Base-by-base conservation (phyloP, 2,888 invertebrate species). In the Mystacides longicornis region DNA sequence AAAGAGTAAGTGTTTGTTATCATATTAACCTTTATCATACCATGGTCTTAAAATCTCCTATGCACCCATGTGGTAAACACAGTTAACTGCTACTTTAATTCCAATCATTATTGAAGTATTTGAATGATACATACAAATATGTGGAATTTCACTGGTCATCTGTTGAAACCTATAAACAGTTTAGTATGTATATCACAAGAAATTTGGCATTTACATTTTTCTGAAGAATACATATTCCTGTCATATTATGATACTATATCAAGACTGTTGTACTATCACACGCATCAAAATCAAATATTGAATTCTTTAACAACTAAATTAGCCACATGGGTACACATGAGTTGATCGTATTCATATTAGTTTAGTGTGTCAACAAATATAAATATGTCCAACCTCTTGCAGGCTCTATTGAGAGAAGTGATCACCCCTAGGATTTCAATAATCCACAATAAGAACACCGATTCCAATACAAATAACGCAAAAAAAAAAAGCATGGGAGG, bases 1-100 rank as follows among this genome's bases (percentile, higher is more conserved):
- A 45, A 45, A 45, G 21, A 19, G 45, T 45, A 45, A 45, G 45
- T 45, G 3, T 20, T 45, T 20, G 37, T 37, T 37, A 37, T 37
- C 37, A n/a, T n/a, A n/a, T n/a, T n/a, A n/a, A n/a, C n/a, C n/a
- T n/a, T n/a, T n/a, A n/a, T n/a, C n/a, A n/a, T n/a, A n/a, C n/a
- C n/a, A n/a, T n/a, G n/a, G n/a, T n/a, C n/a, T n/a, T n/a, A n/a
- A n/a, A n/a, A n/a, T n/a, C n/a, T n/a, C n/a, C n/a, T n/a, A n/a
- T n/a, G n/a, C n/a, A n/a, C n/a, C n/a, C n/a, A n/a, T n/a, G n/a
- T n/a, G n/a, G n/a, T n/a, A n/a, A n/a, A n/a, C n/a, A n/a, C n/a
- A n/a, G n/a, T n/a, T n/a, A n/a, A n/a, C n/a, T n/a, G n/a, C n/a
- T n/a, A n/a, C n/a, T n/a, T n/a, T n/a, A n/a, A n/a, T n/a, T n/a